A percentile compares a stretch with the other conserved stretches of the same genome.
Evolutionary conservation across 2,888 invertebrate species (phyloP).

Genomic region (Trichopria drosophilae): DNA sequence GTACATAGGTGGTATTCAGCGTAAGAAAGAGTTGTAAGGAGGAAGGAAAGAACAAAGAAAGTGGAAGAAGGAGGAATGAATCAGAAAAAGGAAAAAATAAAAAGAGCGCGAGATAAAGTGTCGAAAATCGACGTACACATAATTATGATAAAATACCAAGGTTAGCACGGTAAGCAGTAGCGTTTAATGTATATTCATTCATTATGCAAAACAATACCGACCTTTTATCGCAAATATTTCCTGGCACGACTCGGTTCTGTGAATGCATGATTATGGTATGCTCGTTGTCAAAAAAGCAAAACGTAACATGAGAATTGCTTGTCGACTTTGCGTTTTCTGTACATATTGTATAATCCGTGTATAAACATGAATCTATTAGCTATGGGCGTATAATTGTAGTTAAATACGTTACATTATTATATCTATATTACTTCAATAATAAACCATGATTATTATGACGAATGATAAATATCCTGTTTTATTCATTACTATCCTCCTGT

Average conservation of each 20-base stretch:
- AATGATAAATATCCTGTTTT: conserved; percentile 24
- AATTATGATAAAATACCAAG: conserved; percentile 40
- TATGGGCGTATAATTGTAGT: conserved; percentile 56
- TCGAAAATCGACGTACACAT: conserved; percentile 42
- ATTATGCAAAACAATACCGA: conserved; percentile 32
- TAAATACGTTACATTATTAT: conserved; percentile 57
- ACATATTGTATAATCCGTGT: conserved; percentile 59
- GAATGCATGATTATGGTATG: conserved; percentile 43
- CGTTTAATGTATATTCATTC: conserved; percentile 37
- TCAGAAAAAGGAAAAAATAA: conserved; percentile 16
- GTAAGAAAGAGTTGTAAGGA: conserved; percentile 9
- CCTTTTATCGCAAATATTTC: conserved; percentile 30
- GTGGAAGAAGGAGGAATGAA: conserved; percentile 28
- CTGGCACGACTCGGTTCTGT: conserved; percentile 40
- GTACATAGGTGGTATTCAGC: conserved; percentile 11
- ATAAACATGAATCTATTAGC: conserved; percentile 56
- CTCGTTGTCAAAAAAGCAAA: conserved; percentile 40
- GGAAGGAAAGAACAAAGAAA: conserved; percentile 16
- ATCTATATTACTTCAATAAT: conserved; percentile 58
- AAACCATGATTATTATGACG: conserved; percentile 57
- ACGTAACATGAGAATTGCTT: conserved; percentile 46
- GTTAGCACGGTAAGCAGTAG: conserved; percentile 39
- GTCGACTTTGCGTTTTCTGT: conserved; percentile 53
- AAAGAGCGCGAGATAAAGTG: conserved; percentile 30
- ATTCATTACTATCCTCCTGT: conserved; percentile 14